A percentile compares a stretch with the other conserved stretches of the same genome.
Conservation (phyloP, 2,797 vertebrate species). For the Myripristis murdjan region DNA sequence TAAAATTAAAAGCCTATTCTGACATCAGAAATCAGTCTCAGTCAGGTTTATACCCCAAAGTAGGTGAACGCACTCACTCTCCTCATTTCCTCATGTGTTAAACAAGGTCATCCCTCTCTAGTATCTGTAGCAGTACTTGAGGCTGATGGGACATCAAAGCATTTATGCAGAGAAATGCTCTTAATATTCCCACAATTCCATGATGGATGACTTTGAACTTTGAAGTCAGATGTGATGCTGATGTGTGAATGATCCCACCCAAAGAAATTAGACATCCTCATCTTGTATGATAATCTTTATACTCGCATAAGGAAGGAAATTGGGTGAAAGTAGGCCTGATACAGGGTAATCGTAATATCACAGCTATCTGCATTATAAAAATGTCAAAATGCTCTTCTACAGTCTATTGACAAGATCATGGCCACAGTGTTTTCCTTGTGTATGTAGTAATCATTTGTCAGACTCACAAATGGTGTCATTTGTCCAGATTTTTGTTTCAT, state of each 20-base stretch:
- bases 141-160: not conserved
- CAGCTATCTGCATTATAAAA: not conserved
- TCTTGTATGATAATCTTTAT: no score
- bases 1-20: slow-evolving; percentile 84
- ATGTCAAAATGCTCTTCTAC: slow-evolving; percentile 15
- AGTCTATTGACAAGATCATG: not conserved
- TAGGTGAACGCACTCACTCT: not conserved
- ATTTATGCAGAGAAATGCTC: not conserved
- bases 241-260: slow-evolving; percentile 27
- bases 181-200: not conserved
- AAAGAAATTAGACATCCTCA: slow-evolving; percentile 11
- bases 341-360: not conserved
- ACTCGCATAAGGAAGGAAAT: not conserved
- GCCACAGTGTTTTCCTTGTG: not conserved
- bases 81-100: slow-evolving; percentile 6
- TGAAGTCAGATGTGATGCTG: slow-evolving; percentile 1
- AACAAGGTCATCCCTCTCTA: slow-evolving; percentile 9
- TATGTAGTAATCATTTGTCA: not conserved
- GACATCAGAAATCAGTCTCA: slow-evolving; percentile 66
- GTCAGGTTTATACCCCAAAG: slow-evolving; percentile 58
- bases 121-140: slow-evolving; percentile 6
- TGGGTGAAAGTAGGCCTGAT: slow-evolving; percentile 6
- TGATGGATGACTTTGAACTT: not conserved
- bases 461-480: slow-evolving; percentile 10
- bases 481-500: not conserved